Evolutionary conservation across 2,113 vertebrate genomes (phyloP), one percentile per base, ranked within the genome.

Genomic region (Oreochromis aureus): DNA sequence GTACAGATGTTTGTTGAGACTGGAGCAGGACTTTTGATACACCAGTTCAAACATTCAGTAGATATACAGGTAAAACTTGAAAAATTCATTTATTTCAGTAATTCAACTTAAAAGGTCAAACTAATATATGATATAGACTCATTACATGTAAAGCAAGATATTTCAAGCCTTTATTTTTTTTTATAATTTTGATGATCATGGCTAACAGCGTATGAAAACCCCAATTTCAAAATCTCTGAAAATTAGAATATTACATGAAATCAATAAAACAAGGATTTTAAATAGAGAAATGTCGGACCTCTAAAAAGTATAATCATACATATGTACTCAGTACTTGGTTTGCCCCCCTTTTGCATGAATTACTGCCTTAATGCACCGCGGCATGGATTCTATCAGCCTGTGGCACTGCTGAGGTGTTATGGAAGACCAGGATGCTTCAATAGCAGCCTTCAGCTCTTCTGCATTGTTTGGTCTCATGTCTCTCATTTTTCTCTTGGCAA

Each of bases 261-360:
- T 34, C 0, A 34, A 61, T 61, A 3, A 34, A 63, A 34, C 30
- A 63, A 19, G 30, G 9, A 63, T 63, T 63, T 63, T 34, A 34
- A 34, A 63, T 19, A 34, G 59, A 0, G 59, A 63, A 63, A 63
- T 63, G 1, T 63, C 9, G 0, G 59, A 6, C 58, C 58, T 34
- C 59, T 61, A 4, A 61, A 61, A 63, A 63, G 30, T 63, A 63
- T 19, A 63, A 19, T 63, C 1, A 2, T 2, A n/a, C n/a, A 34
- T 4, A 63, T 63, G 16, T 63, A 63, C 30, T 63, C 59, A 19
- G 2, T 34, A 63, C 30, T 61, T 4, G 58, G 3, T 61, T 61
- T 34, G 58, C 1, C 1, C 56, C 56, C 56, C 24, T 58, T 58
- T 58, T 58, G 1, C 15, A 59, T 59, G 15, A 6, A 59, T 59